Evolutionary conservation across 2,113 vertebrate genomes (phyloP).

Genomic region (Colius striatus): DNA sequence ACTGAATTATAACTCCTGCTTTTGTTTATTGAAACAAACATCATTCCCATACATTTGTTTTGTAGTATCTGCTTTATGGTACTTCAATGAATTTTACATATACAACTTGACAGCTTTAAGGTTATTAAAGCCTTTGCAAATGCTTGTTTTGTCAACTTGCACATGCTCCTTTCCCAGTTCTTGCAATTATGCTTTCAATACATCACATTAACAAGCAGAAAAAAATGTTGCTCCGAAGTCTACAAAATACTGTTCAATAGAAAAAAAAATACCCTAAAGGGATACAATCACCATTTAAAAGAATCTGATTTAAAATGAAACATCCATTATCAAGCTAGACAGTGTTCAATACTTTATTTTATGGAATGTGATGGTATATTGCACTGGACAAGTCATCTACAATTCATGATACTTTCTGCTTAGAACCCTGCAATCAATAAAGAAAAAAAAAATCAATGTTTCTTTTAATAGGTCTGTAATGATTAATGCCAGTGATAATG

Average conservation of each 20-base stretch:
- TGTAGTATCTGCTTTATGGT: neutral
- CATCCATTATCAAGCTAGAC: slow-evolving; percentile 17
- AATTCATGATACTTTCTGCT: slow-evolving; percentile 24
- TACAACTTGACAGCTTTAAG: neutral
- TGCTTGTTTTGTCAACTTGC: neutral
- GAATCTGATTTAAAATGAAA: slow-evolving; percentile 65
- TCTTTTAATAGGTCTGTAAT: slow-evolving; percentile 57
- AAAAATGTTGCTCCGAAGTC: slow-evolving; percentile 1
- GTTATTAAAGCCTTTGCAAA: slow-evolving; percentile 28
- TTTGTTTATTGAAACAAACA: neutral
- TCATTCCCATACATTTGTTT: neutral
- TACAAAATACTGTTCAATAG: slow-evolving; percentile 7
- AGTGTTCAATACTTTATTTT: slow-evolving; percentile 33
- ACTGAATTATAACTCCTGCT: neutral
- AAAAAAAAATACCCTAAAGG: neutral
- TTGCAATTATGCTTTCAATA: slow-evolving; percentile 39
- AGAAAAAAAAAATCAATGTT: slow-evolving; percentile 42
- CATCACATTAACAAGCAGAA: slow-evolving; percentile 28
- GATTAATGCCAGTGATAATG: slow-evolving; percentile 28
- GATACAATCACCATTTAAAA: slow-evolving; percentile 29
- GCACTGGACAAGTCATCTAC: slow-evolving; percentile 17
- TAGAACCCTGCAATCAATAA: slow-evolving; percentile 35
- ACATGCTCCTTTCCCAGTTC: neutral
- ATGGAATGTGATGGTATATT: neutral
- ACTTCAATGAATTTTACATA: neutral